A percentile compares a stretch with the other conserved stretches of the same genome.
These are phyloP conservation scores for Cistogaster globosa DNA, from an alignment of 2,888 invertebrate species.

Conservation along the genomic window DNA sequence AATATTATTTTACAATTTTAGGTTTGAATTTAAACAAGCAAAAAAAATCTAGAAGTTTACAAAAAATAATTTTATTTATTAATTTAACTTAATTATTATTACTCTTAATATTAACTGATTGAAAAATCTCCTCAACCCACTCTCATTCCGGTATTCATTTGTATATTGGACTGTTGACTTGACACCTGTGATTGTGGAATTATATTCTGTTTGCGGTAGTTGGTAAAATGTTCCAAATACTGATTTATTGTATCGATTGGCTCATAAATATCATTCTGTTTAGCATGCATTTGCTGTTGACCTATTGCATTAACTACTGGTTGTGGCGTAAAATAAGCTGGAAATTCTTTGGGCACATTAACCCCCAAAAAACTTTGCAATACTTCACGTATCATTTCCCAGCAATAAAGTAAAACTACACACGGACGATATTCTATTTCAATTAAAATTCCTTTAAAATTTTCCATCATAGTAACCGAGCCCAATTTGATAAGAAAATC, in stretches of 20 bases:
- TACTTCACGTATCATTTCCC: constrained; percentile 96
- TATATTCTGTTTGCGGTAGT: constrained; percentile 90
- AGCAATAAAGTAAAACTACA: constrained; percentile 93
- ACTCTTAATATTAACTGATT: not conserved
- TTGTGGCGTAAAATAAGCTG: constrained; percentile 84
- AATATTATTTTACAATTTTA: too few relatives aligned
- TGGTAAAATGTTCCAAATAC: constrained; percentile 96
- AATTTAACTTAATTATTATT: constrained; percentile 11
- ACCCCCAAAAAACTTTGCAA: constrained; percentile 94
- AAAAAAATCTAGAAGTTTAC: too few relatives aligned
- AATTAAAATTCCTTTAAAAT: constrained; percentile 95
- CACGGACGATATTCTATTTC: constrained; percentile 97
- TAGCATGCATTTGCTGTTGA: constrained; percentile 79
- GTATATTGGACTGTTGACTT: constrained; percentile 41
- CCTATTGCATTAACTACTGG: constrained; percentile 80
- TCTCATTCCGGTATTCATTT: constrained; percentile 61
- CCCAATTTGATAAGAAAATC: constrained; percentile 97
- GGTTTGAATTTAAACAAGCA: too few relatives aligned
- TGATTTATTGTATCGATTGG: constrained; percentile 97
- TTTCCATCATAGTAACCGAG: constrained; percentile 95
- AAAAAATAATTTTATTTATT: constrained; percentile 22
- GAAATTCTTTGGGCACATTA: constrained; percentile 88
- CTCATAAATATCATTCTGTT: constrained; percentile 85
- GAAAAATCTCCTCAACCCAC: constrained; percentile 24
- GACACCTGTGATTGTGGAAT: constrained; percentile 73